Evolutionary conservation across 37 sponge, comb jelly and placozoan genomes (phyloP).

Genomic region (Cliona cf. orientalis): DNA sequence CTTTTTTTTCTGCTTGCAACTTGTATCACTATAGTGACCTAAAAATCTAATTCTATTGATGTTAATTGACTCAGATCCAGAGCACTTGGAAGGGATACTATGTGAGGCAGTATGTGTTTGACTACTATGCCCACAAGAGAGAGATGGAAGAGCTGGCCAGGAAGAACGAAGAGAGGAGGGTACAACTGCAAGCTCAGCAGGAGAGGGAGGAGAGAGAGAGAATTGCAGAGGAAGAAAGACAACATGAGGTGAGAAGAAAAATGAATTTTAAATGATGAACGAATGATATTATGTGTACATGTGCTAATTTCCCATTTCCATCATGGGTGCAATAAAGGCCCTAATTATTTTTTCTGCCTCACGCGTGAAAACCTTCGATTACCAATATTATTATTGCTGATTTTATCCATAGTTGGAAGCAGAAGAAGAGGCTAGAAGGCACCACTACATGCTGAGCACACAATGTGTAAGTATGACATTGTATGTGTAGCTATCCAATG

Average conservation of each 20-base stretch:
- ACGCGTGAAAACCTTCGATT: neutral
- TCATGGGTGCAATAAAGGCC: too few species aligned
- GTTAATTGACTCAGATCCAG: slow-evolving; percentile 21
- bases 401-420: neutral
- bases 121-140: slow-evolving; percentile 65
- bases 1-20: too few species aligned
- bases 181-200: neutral
- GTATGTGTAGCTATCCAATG: neutral
- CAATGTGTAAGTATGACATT: slow-evolving; percentile 15
- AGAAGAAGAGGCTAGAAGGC: slow-evolving; percentile 20
- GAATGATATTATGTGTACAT: too few species aligned
- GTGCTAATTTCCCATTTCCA: too few species aligned
- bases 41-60: neutral
- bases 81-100: slow-evolving; percentile 54
- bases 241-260: neutral
- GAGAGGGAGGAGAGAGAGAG: neutral
- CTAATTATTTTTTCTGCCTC: too few species aligned
- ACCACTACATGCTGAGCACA: slow-evolving; percentile 71
- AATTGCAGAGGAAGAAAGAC: neutral
- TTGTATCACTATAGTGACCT: neutral
- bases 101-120: slow-evolving; percentile 61
- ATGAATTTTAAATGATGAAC: too few species aligned
- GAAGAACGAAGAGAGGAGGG: neutral
- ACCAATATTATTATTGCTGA: neutral
- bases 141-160: slow-evolving; percentile 24